Evolutionary conservation across 2,113 vertebrate species (phyloP).

Genomic region (Lagopus muta): DNA sequence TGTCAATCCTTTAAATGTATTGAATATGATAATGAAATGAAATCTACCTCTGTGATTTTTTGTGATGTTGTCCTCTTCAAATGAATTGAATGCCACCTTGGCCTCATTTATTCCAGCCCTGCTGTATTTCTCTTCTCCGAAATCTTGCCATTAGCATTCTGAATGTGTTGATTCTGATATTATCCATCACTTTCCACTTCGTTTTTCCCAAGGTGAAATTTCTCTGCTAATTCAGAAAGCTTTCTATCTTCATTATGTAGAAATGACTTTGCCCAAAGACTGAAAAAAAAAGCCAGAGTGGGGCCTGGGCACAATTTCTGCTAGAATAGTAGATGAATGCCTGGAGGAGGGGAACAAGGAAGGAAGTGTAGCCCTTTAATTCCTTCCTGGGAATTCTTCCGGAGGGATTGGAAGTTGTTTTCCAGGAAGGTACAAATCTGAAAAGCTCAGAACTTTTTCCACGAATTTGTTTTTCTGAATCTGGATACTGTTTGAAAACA

Average conservation of each 20-base stretch:
- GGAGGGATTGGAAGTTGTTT: not conserved
- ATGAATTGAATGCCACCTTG: not conserved
- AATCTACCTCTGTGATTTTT: not conserved
- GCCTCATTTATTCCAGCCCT: not conserved
- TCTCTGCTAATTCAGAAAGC: not conserved
- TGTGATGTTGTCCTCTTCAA: not conserved
- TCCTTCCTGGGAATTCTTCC: not conserved
- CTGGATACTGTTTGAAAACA: not conserved
- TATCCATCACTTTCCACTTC: not conserved
- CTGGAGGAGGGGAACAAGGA: not conserved
- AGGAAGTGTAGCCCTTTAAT: not conserved
- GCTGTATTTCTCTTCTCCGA: not conserved
- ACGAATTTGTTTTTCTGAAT: conserved; percentile 39
- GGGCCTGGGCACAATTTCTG: not conserved
- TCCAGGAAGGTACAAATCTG: conserved; percentile 14
- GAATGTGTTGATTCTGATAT: not conserved
- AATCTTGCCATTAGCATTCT: not conserved
- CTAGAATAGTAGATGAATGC: not conserved
- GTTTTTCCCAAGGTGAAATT: conserved; percentile 39
- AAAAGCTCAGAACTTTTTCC: conserved; percentile 35
- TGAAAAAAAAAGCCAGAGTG: not conserved
- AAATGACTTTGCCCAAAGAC: not conserved
- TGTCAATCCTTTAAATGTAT: not conserved
- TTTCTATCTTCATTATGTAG: not conserved
- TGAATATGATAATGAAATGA: not conserved